Base-by-base conservation (phyloP, 2,113 vertebrate genomes). In the Miniopterus natalensis region DNA sequence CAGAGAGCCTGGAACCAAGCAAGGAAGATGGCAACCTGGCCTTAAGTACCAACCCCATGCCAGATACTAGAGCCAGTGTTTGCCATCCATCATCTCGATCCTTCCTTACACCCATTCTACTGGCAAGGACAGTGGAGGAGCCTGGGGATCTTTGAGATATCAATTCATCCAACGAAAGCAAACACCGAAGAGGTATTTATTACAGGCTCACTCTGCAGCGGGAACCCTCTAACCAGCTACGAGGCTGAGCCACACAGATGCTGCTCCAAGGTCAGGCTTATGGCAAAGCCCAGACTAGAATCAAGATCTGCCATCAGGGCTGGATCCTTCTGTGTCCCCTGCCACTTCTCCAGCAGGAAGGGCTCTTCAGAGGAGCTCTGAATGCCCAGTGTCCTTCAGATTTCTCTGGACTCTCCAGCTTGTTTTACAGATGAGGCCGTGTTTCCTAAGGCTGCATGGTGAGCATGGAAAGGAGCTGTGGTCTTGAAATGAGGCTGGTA, bases 41-140 rank as follows among this genome's bases (percentile, higher is more conserved):
- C 83, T 63, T 21, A 2, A 2, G 23, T 12, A 1, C 53, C 3
- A 14, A 23, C n/a, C 12, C 5, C 0, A 1, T 12, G 3, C 45
- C 55, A 8, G 45, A 66, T 20, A 7, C 4, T 17, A 11, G 55
- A 78, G 65, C 57, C 86, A 89, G 13, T 0, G 29, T 9, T 84
- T 2, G 3, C 8, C 2, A 3, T 4, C 1, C 1, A 20, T 6
- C 31, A 84, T 7, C 55, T 8, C 2, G 0, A 8, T 12, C 55
- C 42, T 77, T 87, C 40, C 31, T 51, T 49, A n/a, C 36, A 8
- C 20, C 25, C 68, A 45, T 78, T 73, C 93, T 47, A 53, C 8
- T 49, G 15, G 36, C 40, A n/a, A 90, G 53, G 68, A 20, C 21
- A 0, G 27, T 0, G 7, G 10, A 29, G 21, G 11, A 14, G 27